These are phyloP conservation scores for Helicolenus hilgendorfi DNA, from an alignment of 2,797 vertebrate species.

Conservation along the genomic window DNA sequence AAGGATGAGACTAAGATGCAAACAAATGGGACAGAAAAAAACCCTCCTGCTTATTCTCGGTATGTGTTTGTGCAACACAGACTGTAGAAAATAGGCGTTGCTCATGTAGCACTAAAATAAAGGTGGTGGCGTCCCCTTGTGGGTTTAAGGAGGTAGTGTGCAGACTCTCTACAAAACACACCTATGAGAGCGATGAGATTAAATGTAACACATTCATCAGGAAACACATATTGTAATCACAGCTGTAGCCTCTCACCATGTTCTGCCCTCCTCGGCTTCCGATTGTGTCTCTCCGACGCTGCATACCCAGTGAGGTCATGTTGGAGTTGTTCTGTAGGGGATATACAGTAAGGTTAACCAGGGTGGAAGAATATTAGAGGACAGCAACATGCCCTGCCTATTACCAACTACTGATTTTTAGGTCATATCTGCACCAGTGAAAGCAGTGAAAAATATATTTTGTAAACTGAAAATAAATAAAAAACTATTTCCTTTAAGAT, in stretches of 20 bases:
- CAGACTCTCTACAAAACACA: neutral
- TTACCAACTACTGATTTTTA: too few relatives aligned
- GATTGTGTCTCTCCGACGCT: neutral
- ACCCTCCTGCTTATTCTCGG: neutral
- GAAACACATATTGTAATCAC: neutral
- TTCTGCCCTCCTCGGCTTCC: neutral
- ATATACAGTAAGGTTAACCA: neutral
- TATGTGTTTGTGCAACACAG: neutral
- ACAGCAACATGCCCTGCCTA: too few relatives aligned
- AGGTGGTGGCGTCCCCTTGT: conserved; percentile 16
- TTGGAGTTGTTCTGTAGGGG: neutral
- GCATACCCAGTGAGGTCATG: neutral
- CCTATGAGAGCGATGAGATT: neutral
- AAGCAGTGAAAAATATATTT: too few relatives aligned
- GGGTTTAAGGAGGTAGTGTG: neutral
- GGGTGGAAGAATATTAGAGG: too few relatives aligned
- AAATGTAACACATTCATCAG: neutral
- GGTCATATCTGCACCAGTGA: too few relatives aligned
- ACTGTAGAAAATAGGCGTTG: neutral
- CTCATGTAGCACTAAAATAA: neutral
- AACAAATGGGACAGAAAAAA: neutral
- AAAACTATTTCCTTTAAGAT: too few relatives aligned
- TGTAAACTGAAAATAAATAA: too few relatives aligned
- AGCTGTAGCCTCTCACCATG: conserved; percentile 37
- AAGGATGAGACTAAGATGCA: neutral